Conservation (phyloP, 2,797 vertebrate species). For the Micrastur ruficollis region DNA sequence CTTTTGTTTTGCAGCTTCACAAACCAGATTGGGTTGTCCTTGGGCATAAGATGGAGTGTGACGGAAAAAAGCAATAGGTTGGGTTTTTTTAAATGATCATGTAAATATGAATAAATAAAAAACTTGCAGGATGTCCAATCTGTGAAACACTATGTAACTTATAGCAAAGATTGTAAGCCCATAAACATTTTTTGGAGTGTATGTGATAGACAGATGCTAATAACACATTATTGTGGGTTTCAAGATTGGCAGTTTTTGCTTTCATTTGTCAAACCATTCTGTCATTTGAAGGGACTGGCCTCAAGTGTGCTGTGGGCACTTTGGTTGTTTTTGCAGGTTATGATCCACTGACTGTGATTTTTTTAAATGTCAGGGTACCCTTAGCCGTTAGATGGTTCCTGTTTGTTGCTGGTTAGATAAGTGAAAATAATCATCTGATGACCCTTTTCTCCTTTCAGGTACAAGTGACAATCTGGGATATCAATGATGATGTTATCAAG, state of each 20-base stretch:
- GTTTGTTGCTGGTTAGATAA: neutral
- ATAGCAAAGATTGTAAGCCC: neutral
- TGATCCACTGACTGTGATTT: neutral
- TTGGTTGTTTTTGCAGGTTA: neutral
- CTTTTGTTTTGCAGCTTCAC: conserved; percentile 1
- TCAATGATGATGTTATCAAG: neutral
- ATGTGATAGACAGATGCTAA: accelerated
- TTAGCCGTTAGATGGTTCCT: neutral
- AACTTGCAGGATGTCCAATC: neutral
- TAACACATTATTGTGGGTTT: neutral
- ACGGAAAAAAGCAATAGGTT: neutral
- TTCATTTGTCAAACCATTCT: neutral
- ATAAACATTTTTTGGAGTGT: neutral
- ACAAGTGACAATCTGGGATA: neutral
- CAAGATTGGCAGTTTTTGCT: neutral
- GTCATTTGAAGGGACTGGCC: neutral
- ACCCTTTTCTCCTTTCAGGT: neutral
- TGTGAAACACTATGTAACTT: neutral
- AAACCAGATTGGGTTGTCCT: neutral
- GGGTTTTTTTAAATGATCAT: neutral
- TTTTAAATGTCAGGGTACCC: neutral
- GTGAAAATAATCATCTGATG: neutral
- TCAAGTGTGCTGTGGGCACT: neutral
- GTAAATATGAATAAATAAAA: neutral
- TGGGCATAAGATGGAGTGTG: neutral